Base-by-base conservation (phyloP, 2,888 invertebrate genomes). In the Formica aserva region DNA sequence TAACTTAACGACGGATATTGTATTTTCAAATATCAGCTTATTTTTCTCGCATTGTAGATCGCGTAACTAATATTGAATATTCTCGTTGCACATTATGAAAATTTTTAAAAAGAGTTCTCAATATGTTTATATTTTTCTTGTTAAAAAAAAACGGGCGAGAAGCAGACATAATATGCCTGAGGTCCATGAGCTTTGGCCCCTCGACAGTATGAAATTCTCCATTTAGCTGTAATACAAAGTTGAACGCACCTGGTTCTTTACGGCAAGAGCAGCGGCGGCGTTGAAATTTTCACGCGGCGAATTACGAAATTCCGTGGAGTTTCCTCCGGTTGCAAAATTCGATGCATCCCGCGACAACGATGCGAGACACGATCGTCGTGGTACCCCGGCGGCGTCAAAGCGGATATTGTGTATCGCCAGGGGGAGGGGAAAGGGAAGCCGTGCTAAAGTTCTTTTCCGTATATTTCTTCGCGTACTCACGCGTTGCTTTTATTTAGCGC, bases 391-490 rank as follows among this genome's bases (percentile, higher is more conserved):
- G 41, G 75, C 55, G 60, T 89, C 87, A 85, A 86, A 87, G 86
- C 85, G 86, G 89, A 89, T 87, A 89, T 89, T 86, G 87, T 83
- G 82, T 83, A 89, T 85, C 83, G 81, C 78, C 48, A 41, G 52
- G 82, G 69, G 78, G 55, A 65, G 32, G 15, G 80, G 38, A 18
- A 1, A 48, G 1, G 2, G 52, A 8, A 8, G 52, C 15, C 8
- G 8, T 75, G 55, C 72, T 81, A 85, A 86, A 71, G 75, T 74
- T 82, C 77, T 85, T 52, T 74, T 75, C 63, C 84, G 63, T 76
- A 63, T 65, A 81, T 77, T 78, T 72, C 74, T 86, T 80, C 80
- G 38, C 57, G 76, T 77, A 32, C 69, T 60, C 75, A 60, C 35
- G 45, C 76, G 38, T 55, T 48, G 63, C 74, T 81, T 76, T 78